Percentiles rank a stretch among this genome's conserved stretches.
These are phyloP conservation scores for Zaprionus africanus DNA, from an alignment of 1,140 invertebrate genomes.

Conservation along the genomic window DNA sequence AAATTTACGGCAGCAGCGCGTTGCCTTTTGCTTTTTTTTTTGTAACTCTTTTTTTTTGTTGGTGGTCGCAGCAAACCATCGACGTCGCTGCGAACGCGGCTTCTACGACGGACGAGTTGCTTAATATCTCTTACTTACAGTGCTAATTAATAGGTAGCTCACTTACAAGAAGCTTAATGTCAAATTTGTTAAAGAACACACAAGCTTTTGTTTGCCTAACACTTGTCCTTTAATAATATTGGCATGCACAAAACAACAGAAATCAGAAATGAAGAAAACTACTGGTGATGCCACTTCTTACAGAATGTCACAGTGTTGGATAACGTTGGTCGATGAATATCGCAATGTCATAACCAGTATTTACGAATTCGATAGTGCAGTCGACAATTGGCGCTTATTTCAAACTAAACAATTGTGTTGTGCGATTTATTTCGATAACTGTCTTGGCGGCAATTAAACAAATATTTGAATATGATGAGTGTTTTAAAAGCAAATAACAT, in stretches of 20 bases:
- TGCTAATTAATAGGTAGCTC: slow-evolving; percentile 25
- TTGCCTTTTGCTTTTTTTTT: not conserved
- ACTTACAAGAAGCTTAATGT: slow-evolving; percentile 30
- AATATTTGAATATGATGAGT: not conserved
- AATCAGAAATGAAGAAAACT: slow-evolving; percentile 14
- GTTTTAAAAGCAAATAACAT: not conserved
- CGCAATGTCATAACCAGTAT: not conserved
- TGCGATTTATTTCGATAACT: not conserved
- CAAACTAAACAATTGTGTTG: not conserved
- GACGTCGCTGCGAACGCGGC: slow-evolving; percentile 13
- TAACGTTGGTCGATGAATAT: not conserved
- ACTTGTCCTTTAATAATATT: not conserved
- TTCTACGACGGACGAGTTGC: slow-evolving; percentile 3
- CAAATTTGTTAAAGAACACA: slow-evolving; percentile 6
- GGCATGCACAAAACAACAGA: slow-evolving; percentile 24
- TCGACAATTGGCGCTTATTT: not conserved
- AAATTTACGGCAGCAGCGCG: slow-evolving; percentile 26
- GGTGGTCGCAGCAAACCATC: slow-evolving; percentile 19
- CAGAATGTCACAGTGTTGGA: slow-evolving; percentile 10
- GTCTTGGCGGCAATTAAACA: not conserved
- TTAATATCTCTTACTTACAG: slow-evolving; percentile 39
- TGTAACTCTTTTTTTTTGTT: slow-evolving; percentile 14
- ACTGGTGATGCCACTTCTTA: slow-evolving; percentile 6
- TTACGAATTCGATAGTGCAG: not conserved
- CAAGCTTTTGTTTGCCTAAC: slow-evolving; percentile 1